Conservation (phyloP, 2,797 vertebrate genomes). For the Paguma larvata region DNA sequence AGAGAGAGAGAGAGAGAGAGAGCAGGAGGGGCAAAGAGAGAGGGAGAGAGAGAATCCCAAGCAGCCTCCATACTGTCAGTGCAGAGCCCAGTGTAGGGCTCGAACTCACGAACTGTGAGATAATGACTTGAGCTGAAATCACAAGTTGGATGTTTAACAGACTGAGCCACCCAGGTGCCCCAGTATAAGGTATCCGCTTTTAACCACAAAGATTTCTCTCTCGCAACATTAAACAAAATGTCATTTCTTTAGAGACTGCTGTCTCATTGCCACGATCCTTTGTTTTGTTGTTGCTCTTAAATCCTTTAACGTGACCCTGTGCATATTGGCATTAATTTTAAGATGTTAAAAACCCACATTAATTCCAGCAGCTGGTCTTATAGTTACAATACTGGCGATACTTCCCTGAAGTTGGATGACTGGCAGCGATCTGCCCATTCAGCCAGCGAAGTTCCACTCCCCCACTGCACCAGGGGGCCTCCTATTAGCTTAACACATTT, state of each 20-base stretch:
- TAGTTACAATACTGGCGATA: not conserved
- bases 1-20: too few species aligned
- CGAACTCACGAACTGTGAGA: too few species aligned
- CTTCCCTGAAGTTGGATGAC: not conserved
- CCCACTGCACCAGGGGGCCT: not conserved
- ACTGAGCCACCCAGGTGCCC: too few species aligned
- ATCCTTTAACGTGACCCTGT: not conserved
- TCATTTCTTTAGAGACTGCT: not conserved
- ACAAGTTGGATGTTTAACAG: too few species aligned
- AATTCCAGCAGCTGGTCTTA: not conserved
- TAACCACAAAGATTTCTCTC: not conserved
- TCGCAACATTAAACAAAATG: not conserved
- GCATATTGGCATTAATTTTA: slow-evolving; percentile 26
- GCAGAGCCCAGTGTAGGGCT: too few species aligned
- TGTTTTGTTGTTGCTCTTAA: slow-evolving; percentile 1
- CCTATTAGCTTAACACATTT: not conserved
- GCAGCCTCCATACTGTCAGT: too few species aligned
- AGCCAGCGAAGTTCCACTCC: not conserved
- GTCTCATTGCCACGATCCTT: not conserved
- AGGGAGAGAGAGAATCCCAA: too few species aligned
- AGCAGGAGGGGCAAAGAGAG: too few species aligned
- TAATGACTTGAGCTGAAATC: too few species aligned
- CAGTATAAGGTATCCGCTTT: not conserved
- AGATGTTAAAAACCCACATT: not conserved
- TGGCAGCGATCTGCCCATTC: not conserved